Conservation (phyloP, 2,888 invertebrate genomes). For the Mythimna impura region DNA sequence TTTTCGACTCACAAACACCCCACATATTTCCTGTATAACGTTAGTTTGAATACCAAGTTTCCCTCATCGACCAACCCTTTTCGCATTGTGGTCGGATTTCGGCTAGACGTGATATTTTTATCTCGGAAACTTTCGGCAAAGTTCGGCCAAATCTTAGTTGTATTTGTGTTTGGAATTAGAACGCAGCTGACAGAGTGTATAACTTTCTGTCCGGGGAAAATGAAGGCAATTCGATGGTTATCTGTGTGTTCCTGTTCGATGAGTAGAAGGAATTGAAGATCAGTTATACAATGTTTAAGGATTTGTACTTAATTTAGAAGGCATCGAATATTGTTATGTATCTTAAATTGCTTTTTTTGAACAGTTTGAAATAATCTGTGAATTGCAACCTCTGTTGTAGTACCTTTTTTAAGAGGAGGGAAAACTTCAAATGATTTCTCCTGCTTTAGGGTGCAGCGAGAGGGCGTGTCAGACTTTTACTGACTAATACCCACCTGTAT, state of each 20-base stretch:
- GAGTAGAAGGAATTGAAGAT: not conserved
- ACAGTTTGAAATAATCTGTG: too few relatives aligned
- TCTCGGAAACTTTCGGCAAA: not conserved
- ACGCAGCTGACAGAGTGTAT: constrained; percentile 14
- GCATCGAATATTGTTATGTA: too few relatives aligned
- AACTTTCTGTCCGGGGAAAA: constrained; percentile 19
- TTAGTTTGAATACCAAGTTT: constrained; percentile 20
- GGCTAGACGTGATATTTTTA: constrained; percentile 39
- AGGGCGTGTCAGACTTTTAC: too few relatives aligned
- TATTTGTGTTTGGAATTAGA: constrained; percentile 7
- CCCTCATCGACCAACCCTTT: constrained; percentile 24
- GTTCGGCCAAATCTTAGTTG: constrained; percentile 16
- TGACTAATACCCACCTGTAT: too few relatives aligned
- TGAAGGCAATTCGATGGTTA: not conserved
- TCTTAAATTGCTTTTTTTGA: too few relatives aligned
- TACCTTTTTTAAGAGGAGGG: too few relatives aligned
- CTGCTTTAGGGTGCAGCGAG: too few relatives aligned
- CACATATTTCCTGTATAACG: not conserved
- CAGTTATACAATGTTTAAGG: not conserved
- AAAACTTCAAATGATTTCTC: too few relatives aligned
- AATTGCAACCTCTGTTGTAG: too few relatives aligned
- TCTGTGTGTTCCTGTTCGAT: not conserved
- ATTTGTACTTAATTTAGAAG: not conserved
- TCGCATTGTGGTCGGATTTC: constrained; percentile 22
- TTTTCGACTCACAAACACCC: too few relatives aligned